Evolutionary conservation across 1,140 invertebrate genomes (phyloP), one percentile per base, ranked within the genome.

Genomic region (Drosophila lacteicornis): DNA sequence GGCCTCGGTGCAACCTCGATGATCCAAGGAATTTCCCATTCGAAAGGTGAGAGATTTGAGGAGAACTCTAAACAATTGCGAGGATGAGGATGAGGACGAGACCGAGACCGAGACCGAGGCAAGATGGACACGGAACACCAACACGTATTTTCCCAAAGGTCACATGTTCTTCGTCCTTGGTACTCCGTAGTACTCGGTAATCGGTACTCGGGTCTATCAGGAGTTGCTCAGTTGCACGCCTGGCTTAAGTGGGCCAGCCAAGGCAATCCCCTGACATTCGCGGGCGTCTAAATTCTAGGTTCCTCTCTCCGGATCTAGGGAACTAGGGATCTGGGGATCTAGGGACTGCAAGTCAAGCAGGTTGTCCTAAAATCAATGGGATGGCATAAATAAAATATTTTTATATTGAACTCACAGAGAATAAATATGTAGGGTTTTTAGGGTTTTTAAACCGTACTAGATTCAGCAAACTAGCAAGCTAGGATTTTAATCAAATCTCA

Each of bases 61-160:
- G 45, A 68, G 55, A 71, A 55, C 45, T 56, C 42, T 46, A 53
- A 75, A 67, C 75, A 75, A 82, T 49, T 63, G 53, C 36, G 40
- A 56, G 53, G 36, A 22, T 3, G 51, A 33, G 30, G 30, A 33
- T 9, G 30, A 33, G 8, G 11, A 11, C 3, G 9, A 11, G 33
- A 3, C 2, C 22, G 22, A 11, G 33, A 3, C 2, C 22, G 22
- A 25, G 11, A 12, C 45, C 45, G 40, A 53, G 33, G 25, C n/a
- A 25, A 25, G 25, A 47, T 22, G 17, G 43, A 43, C 36, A 67
- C 25, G 22, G 22, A 67, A 36, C 42, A 67, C 27, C 40, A 53
- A 81, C 82, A 87, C 83, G 83, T 87, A 88, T 75, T 87, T 87
- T 87, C 83, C 83, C 80, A 88, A 87, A 87, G 82, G 82, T 85